Base-by-base conservation (phyloP, 2,888 invertebrate species). In the Plusia festucae region DNA sequence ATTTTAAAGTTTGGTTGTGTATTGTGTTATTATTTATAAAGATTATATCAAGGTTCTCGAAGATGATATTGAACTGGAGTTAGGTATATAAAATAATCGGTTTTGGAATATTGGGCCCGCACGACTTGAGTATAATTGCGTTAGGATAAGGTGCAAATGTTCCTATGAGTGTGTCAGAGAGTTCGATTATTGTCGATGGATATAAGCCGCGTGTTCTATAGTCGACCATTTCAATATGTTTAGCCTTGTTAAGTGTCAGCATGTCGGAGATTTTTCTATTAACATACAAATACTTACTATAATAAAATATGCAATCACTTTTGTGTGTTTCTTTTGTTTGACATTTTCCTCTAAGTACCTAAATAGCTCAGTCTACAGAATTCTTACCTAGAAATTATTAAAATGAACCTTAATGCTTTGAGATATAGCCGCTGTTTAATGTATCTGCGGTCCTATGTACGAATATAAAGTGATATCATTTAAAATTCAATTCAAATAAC, bases 131-230 rank as follows among this genome's bases (percentile, higher is more conserved):
- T 73, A 74, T 72, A 81, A 73, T 75, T 76, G 77, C 82, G 71
- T 74, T 91, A 91, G 89, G 82, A 72, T 94, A 94, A 92, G 94
- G 93, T 93, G 93, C 90, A 93, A 94, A 95, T 94, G 94, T 95
- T 95, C 94, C 94, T 95, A 95, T 93, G 92, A 89, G 88, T 92
- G 93, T 91, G 84, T 88, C 88, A 90, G 87, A 90, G 86, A 85
- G 86, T 82, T 84, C 79, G 81, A 82, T 80, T 82, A 73, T 80
- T 78, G 73, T 82, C 81, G 79, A 82, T 81, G 73, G 68, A 76
- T 69, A 78, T 83, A 78, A 82, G 83, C 84, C 83, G 82, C 81
- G 83, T 76, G 85, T 89, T 78, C 85, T 90, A 90, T 87, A 90
- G 86, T 85, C 84, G 90, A 91, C 88, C 88, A 88, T 89, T 88